Percentiles rank a stretch among this genome's conserved stretches.
Evolutionary conservation across 1,140 invertebrate species (phyloP).

Genomic region (Drosophila ficusphila): DNA sequence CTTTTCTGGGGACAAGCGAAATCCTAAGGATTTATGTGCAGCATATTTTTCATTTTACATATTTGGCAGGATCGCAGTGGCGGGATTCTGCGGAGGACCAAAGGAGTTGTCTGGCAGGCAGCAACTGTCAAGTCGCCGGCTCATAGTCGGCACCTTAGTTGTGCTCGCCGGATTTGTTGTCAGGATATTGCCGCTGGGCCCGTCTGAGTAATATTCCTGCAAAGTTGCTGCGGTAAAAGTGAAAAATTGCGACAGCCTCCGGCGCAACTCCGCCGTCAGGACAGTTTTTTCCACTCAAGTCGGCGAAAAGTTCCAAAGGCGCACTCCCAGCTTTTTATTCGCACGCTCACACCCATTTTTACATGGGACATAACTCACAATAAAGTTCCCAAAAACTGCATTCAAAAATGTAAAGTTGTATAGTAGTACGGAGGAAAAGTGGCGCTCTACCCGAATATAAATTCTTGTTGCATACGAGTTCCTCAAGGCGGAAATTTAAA

Average conservation of each 20-base stretch:
- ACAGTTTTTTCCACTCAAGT: constrained; percentile 52
- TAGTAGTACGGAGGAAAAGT: constrained; percentile 20
- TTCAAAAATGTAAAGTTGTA: constrained; percentile 34
- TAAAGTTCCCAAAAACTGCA: constrained; percentile 41
- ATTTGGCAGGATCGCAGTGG: constrained; percentile 15
- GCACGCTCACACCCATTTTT: constrained; percentile 64
- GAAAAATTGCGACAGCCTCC: constrained; percentile 67
- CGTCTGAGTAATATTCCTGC: constrained; percentile 71
- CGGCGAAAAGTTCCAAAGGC: constrained; percentile 27
- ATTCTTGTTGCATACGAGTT: constrained; percentile 12
- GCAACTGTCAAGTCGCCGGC: constrained; percentile 71
- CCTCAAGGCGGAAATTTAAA: constrained; percentile 30
- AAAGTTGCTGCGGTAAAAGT: constrained; percentile 81
- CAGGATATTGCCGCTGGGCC: constrained; percentile 71
- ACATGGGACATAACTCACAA: constrained; percentile 57
- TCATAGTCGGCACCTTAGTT: constrained; percentile 73
- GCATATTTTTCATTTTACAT: constrained; percentile 76
- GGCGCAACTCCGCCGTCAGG: constrained; percentile 8
- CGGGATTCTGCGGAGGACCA: neutral
- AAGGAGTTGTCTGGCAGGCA: constrained; percentile 52
- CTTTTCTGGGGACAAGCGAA: constrained; percentile 40
- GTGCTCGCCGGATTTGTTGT: constrained; percentile 69
- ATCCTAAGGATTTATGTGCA: constrained; percentile 74
- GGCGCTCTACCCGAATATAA: constrained; percentile 16
- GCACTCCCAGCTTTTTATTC: constrained; percentile 41